Evolutionary conservation across 2,113 vertebrate genomes (phyloP).

Genomic region (Forbesichthys agassizii): DNA sequence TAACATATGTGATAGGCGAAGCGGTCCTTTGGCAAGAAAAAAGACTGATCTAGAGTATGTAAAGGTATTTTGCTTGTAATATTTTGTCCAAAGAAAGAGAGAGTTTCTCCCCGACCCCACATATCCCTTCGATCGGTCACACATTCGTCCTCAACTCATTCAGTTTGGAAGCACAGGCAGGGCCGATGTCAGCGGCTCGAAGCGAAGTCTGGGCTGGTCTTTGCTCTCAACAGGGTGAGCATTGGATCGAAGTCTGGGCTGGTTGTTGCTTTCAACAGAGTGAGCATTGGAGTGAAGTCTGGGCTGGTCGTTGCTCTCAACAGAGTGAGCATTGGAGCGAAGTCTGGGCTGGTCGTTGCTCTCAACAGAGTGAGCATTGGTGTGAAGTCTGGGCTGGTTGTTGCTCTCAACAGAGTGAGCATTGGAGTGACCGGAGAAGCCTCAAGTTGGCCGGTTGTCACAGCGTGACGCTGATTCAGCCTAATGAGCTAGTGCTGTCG

Average conservation of each 20-base stretch:
- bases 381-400: constrained; percentile 53
- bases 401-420: constrained; percentile 48
- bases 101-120: too few species aligned
- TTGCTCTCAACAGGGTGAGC: too few species aligned
- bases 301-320: constrained; percentile 45
- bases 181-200: too few species aligned
- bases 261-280: too few species aligned
- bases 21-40: too few species aligned
- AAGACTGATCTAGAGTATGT: too few species aligned
- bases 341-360: constrained; percentile 15
- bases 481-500: constrained; percentile 83
- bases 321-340: constrained; percentile 54
- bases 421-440: constrained; percentile 64
- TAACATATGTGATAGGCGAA: too few species aligned
- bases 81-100: background rate
- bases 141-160: too few species aligned
- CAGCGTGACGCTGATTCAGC: constrained; percentile 79
- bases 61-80: too few species aligned
- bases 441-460: constrained; percentile 79
- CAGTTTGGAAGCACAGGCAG: too few species aligned
- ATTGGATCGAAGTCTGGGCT: constrained; percentile 23
- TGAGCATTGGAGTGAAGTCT: constrained; percentile 46
- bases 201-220: constrained; percentile 17
- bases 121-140: too few species aligned
- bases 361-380: background rate